Evolutionary conservation across 2,888 invertebrate species (phyloP).

Genomic region (Oscheius sp.): DNA sequence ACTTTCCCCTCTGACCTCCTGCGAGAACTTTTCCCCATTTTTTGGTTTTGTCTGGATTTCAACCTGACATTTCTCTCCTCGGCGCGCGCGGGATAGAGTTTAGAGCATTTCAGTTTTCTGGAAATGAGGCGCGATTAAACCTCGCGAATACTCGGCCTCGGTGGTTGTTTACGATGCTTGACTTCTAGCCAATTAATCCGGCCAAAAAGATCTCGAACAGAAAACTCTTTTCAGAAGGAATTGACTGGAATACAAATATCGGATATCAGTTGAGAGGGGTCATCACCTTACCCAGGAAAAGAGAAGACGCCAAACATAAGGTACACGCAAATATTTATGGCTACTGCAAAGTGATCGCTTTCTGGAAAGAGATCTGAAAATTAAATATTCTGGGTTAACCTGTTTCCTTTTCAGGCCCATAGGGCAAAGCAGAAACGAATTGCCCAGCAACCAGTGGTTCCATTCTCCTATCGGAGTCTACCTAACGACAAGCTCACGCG

Average conservation of each 20-base stretch:
- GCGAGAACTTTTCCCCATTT: not conserved
- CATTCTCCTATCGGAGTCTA: constrained; percentile 9
- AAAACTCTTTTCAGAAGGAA: not conserved
- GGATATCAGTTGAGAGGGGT: constrained; percentile 12
- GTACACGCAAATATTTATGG: not conserved
- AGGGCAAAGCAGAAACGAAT: constrained; percentile 5
- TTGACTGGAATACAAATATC: constrained; percentile 5
- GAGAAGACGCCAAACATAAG: constrained; percentile 16
- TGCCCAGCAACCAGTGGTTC: constrained; percentile 26
- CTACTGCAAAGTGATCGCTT: not conserved
- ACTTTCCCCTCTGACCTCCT: not conserved
- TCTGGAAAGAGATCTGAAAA: not conserved
- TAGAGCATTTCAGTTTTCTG: constrained; percentile 1
- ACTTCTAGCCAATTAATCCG: not conserved
- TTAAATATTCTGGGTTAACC: too few species aligned
- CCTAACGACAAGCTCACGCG: constrained; percentile 10
- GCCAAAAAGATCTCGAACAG: not conserved
- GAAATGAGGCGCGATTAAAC: not conserved
- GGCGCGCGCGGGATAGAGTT: not conserved
- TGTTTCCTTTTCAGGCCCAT: constrained; percentile 1
- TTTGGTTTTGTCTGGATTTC: not conserved
- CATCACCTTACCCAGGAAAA: constrained; percentile 20
- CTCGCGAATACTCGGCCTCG: not conserved
- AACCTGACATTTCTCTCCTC: not conserved
- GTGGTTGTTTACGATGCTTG: not conserved